Evolutionary conservation across 2,797 vertebrate genomes (phyloP), one percentile per base, ranked within the genome.

Genomic region (Sorex maritimensis): DNA sequence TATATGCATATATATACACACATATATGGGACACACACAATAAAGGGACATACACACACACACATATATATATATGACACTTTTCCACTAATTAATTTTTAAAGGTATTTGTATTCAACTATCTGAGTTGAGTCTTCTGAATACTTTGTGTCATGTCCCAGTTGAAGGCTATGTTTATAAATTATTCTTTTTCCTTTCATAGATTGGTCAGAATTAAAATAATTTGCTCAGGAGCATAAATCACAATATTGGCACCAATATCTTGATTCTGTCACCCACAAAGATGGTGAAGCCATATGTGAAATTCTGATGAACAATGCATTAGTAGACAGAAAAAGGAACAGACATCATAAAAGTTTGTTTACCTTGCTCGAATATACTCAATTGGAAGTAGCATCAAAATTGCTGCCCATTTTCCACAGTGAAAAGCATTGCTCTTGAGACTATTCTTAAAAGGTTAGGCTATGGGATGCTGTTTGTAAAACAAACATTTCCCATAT

Each of bases 311-410:
- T 11, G 21, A 90, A 61, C 61, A 85, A 17, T 0, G 19, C 6
- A 6, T 52, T 15, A 15, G 44, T 23, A 11, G 28, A 44, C 30
- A 78, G 23, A 85, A 11, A 1, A 13, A 61, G 17, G 44, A 15
- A 2, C 21, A 44, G 49, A 91, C 10, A 49, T 2, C n/a, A 12
- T 52, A 46, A 80, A 85, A 63, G 44, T 30, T 90, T 86, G 44
- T 30, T 90, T 86, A 67, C 30, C 10, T 82, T 69, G 10, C 21
- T 94, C 80, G 67, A 34, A 94, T 86, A 79, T 81, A 10, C 10
- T 68, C 72, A 15, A 80, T 6, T 90, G 9, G 10, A 94, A 80
- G 28, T 41, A 85, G 11, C 26, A 84, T 28, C 38, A 88, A 81
- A 90, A 91, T 75, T 69, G 6, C 3, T 65, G 19, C 28, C 38